Evolutionary conservation across 2,113 vertebrate species (phyloP).

Genomic region (Formicarius rufipectus): DNA sequence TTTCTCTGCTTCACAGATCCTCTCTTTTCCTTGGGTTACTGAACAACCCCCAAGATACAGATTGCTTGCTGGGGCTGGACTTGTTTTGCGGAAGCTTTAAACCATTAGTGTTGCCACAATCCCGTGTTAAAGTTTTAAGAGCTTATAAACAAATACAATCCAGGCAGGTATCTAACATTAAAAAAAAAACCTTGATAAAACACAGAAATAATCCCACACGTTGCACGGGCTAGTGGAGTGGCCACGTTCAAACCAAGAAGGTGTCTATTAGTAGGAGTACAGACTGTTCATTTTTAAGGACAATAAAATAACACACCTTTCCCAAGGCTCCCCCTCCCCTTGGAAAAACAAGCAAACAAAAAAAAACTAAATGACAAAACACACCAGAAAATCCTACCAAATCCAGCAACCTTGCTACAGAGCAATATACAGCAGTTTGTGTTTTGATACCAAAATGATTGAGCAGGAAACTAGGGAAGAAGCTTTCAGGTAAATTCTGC

Average conservation of each 20-base stretch:
- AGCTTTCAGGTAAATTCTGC: not conserved
- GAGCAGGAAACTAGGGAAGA: not conserved
- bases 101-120: not conserved
- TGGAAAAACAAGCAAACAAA: too few species aligned
- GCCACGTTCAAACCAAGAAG: not conserved
- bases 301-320: not conserved
- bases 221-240: accelerated
- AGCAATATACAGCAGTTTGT: not conserved
- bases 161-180: not conserved
- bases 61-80: not conserved
- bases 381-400: not conserved
- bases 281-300: not conserved
- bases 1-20: not conserved
- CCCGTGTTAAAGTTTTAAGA: not conserved
- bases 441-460: not conserved
- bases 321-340: too few species aligned
- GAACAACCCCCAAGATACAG: not conserved
- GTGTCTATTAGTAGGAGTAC: not conserved
- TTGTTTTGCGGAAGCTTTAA: not conserved
- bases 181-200: too few species aligned
- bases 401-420: not conserved
- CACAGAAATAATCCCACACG: not conserved
- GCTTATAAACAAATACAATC: not conserved
- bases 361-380: not conserved
- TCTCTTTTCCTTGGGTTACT: not conserved